A percentile compares a stretch with the other conserved stretches of the same genome.
phyloP scores from a whole-genome alignment of 2,113 vertebrate species.

The Hipposideros armiger region DNA sequence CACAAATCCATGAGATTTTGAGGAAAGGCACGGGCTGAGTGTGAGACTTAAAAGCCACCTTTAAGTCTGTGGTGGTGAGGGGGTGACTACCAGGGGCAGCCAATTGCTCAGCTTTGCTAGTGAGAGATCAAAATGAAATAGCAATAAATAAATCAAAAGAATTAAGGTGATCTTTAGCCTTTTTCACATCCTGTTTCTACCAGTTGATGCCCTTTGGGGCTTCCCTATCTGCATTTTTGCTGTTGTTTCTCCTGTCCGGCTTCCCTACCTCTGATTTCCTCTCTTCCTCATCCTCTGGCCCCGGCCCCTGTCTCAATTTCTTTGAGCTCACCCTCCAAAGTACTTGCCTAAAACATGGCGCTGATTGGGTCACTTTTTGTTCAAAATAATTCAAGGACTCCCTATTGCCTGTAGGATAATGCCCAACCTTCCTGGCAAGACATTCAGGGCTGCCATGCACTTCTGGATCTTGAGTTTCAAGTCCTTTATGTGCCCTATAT shows the following conservation, averaged over 20 bases:
- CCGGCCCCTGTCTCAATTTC: neutral
- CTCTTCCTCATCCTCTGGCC: neutral
- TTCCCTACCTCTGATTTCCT: neutral
- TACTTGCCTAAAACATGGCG: neutral
- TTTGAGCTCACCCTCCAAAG: neutral
- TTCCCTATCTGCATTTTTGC: neutral
- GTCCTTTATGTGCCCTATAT: neutral
- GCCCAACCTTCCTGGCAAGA: neutral
- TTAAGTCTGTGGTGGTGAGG: neutral
- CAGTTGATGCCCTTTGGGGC: too few relatives aligned
- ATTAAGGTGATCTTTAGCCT: neutral
- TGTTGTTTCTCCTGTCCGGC: neutral
- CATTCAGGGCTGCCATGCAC: neutral
- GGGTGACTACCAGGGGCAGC: neutral
- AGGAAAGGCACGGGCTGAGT: neutral
- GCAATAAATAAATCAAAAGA: neutral
- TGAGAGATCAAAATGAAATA: neutral
- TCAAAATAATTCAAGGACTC: neutral
- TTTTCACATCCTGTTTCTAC: neutral
- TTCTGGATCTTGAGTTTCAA: neutral
- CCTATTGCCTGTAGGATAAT: neutral
- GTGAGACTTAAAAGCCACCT: neutral
- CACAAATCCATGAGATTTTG: neutral
- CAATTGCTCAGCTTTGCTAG: neutral
- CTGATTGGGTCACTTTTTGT: neutral